Base-by-base conservation (phyloP, 23 tunicate species). In the Styela plicata region DNA sequence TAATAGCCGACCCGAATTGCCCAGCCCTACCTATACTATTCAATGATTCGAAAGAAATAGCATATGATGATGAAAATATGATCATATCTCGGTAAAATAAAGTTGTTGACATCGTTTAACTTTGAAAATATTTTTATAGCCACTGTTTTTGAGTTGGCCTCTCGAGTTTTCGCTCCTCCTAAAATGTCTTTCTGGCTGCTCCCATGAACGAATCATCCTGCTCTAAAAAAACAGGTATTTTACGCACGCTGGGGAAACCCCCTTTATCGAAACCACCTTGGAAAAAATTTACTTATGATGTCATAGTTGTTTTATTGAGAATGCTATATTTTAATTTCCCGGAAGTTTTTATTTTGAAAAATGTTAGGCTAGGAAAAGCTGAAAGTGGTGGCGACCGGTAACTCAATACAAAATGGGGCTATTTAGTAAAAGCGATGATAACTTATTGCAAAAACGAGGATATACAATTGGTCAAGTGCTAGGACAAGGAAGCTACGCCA, bases 401-500 rank as follows among this genome's bases (percentile, higher is more conserved):
- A 13, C 10, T 44, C 57, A 7, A 44, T 44, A 67, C 65, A 1
- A 27, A 67, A 67, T 67, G 71, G 31, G 31, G n/a, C 31, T 67
- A 16, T 67, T 67, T 67, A 67, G 71, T 22, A 67, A 67, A 67
- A 89, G 94, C 63, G 96, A 90, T 74, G 53, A 79, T 3, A 70
- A 29, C 35, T 24, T 90, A 27, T 62, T 91, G 69, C 84, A 86
- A 67, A 79, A 83, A 32, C 35, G 71, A 36, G 97, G 97, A n/a
- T 91, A 91, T 52, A 35, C 52, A 21, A 16, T 86, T 21, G 97
- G 97, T 34, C 74, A 63, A 22, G 83, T 78, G 36, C 79, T 91
- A 78, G 97, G 97, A 1, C 74, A 83, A 63, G 97, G 97, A 26
- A 91, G 97, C 52, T 91, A 91, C 44, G 97, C 97, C 30, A 86